Conservation (phyloP, 1,140 invertebrate genomes). For the Pachyrhynchus sulphureomaculatus region DNA sequence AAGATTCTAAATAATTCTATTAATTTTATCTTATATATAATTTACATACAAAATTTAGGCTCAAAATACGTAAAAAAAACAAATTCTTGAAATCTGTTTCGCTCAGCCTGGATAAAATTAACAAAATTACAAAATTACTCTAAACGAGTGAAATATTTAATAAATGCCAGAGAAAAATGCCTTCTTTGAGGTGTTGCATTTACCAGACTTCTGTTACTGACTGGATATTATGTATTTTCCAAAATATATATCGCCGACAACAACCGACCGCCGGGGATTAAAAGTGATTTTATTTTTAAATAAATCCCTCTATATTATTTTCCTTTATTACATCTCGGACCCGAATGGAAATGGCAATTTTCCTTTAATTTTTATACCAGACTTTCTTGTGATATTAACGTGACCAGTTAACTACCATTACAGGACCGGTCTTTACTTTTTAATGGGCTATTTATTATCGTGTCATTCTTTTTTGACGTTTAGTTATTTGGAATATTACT, state of each 20-base stretch:
- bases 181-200: slow-evolving; percentile 16
- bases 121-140: no score
- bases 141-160: slow-evolving; percentile 10
- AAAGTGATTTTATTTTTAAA: slow-evolving; percentile 27
- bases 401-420: no score
- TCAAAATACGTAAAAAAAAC: no score
- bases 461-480: no score
- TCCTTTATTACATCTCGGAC: slow-evolving; percentile 12
- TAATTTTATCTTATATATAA: no score
- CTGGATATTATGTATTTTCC: slow-evolving; percentile 17
- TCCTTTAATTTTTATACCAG: slow-evolving; percentile 3
- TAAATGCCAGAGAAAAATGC: slow-evolving; percentile 14
- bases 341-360: background rate
- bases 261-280: slow-evolving; percentile 13
- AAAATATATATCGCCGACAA: slow-evolving; percentile 14
- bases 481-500: no score
- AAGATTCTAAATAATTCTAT: no score
- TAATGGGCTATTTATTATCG: no score
- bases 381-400: no score
- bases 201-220: slow-evolving; percentile 8
- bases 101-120: no score
- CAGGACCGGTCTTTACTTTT: background rate
- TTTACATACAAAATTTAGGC: no score
- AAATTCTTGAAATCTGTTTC: no score
- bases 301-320: slow-evolving; percentile 21